A percentile compares a stretch with the other conserved stretches of the same genome.
phyloP scores from a whole-genome alignment of 1,140 invertebrate species.

The Drosophila obscura region DNA sequence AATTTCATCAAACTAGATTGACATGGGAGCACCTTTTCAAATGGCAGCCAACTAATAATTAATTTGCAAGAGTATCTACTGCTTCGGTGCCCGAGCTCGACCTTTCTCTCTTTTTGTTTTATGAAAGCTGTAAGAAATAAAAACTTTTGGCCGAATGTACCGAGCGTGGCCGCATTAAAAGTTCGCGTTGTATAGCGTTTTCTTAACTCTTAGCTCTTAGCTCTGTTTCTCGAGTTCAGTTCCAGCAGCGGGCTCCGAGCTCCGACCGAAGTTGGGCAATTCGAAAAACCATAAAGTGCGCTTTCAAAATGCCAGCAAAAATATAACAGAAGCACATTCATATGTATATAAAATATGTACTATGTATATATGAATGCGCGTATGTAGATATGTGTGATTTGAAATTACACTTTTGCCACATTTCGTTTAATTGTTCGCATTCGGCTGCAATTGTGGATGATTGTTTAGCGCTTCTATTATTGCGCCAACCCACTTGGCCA shows the following conservation, averaged over 20 bases:
- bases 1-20: too few species aligned
- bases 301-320: conserved; percentile 68
- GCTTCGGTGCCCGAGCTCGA: too few species aligned
- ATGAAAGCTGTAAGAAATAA: conserved; percentile 55
- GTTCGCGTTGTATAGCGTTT: conserved; percentile 52
- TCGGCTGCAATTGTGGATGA: conserved; percentile 55
- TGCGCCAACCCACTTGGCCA: conserved; percentile 59
- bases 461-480: conserved; percentile 34
- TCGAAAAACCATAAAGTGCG: conserved; percentile 71
- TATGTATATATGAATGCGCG: not conserved
- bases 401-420: conserved; percentile 76
- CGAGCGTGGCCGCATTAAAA: conserved; percentile 67
- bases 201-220: conserved; percentile 2
- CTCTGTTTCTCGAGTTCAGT: conserved; percentile 44
- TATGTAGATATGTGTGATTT: conserved; percentile 38
- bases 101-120: conserved; percentile 29
- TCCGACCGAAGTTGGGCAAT: conserved; percentile 57
- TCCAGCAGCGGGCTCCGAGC: conserved; percentile 27
- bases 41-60: too few species aligned
- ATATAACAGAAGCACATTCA: conserved; percentile 31
- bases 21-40: too few species aligned
- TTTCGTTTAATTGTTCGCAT: conserved; percentile 69
- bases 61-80: too few species aligned
- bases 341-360: conserved; percentile 22
- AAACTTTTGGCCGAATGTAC: conserved; percentile 45